Evolutionary conservation across 2,888 invertebrate genomes (phyloP).

Genomic region (Chydorus sphaericus): DNA sequence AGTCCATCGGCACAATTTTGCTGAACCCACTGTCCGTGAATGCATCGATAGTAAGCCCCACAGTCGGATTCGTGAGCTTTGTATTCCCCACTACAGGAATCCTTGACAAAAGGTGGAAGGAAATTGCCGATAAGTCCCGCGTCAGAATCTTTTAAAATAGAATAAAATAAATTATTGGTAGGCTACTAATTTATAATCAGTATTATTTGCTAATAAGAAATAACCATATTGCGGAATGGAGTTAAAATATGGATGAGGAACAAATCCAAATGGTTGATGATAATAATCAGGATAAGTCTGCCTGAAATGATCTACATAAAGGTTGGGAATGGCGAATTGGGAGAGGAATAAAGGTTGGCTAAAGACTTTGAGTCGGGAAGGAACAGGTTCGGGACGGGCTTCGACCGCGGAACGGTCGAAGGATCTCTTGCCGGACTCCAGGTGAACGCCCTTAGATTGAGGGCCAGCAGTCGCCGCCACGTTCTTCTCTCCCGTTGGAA

Average conservation of each 20-base stretch:
- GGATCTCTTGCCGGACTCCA: background rate
- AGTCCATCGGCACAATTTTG: slow-evolving; percentile 55
- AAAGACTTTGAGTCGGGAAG: background rate
- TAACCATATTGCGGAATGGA: too few relatives aligned
- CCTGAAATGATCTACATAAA: background rate
- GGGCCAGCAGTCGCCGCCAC: background rate
- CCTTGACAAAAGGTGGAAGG: too few relatives aligned
- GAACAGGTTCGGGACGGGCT: background rate
- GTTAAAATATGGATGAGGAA: too few relatives aligned
- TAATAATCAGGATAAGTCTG: background rate
- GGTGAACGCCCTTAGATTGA: too few relatives aligned
- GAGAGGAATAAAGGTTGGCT: background rate
- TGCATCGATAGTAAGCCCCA: slow-evolving; percentile 54
- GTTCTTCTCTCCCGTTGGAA: background rate
- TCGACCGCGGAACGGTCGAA: background rate
- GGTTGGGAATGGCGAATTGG: background rate
- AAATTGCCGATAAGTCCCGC: too few relatives aligned
- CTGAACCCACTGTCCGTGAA: slow-evolving; percentile 59
- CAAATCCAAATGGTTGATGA: background rate
- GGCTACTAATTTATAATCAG: too few relatives aligned
- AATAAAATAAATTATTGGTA: too few relatives aligned
- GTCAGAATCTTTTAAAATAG: too few relatives aligned
- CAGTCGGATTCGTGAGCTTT: slow-evolving; percentile 38
- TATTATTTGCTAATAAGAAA: too few relatives aligned
- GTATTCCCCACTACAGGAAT: too few relatives aligned